Conservation (phyloP, 2,888 invertebrate species). For the Venusia cambrica region DNA sequence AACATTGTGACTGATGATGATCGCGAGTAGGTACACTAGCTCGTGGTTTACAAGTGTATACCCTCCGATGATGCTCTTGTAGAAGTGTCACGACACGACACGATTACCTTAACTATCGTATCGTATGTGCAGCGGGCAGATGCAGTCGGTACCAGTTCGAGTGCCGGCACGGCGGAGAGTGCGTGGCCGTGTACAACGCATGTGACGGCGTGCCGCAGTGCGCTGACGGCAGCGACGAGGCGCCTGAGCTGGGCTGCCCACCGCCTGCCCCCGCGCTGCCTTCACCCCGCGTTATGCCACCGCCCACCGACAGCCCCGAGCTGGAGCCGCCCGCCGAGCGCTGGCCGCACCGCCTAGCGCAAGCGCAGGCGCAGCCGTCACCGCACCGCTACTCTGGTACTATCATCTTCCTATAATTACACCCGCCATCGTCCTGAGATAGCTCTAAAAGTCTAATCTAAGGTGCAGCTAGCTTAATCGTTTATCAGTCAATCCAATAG, state of each 20-base stretch:
- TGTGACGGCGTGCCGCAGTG: slow-evolving; percentile 97
- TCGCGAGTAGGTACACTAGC: no score
- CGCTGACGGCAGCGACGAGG: slow-evolving; percentile 95
- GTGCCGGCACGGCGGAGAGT: slow-evolving; percentile 92
- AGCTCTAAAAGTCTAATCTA: no score
- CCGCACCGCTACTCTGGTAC: slow-evolving; percentile 43
- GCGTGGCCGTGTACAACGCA: slow-evolving; percentile 96
- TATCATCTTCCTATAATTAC: not conserved
- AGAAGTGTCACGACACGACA: no score
- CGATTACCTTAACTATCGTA: no score
- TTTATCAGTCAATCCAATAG: no score
- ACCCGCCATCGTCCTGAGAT: no score
- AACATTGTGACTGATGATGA: no score
- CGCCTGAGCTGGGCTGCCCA: slow-evolving; percentile 90
- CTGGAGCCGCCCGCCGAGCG: slow-evolving; percentile 36
- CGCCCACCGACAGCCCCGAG: slow-evolving; percentile 23
- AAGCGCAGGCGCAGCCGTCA: slow-evolving; percentile 63
- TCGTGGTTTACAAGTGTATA: no score
- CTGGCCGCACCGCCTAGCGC: slow-evolving; percentile 70
- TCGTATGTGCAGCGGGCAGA: slow-evolving; percentile 55
- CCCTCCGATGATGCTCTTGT: no score
- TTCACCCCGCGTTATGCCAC: slow-evolving; percentile 20
- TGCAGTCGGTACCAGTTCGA: slow-evolving; percentile 94
- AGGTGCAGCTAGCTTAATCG: no score
- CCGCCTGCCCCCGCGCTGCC: slow-evolving; percentile 57